A percentile compares a stretch with the other conserved stretches of the same genome.
Evolutionary conservation across 2,113 vertebrate species (phyloP).

Genomic region (Penelope pileata): DNA sequence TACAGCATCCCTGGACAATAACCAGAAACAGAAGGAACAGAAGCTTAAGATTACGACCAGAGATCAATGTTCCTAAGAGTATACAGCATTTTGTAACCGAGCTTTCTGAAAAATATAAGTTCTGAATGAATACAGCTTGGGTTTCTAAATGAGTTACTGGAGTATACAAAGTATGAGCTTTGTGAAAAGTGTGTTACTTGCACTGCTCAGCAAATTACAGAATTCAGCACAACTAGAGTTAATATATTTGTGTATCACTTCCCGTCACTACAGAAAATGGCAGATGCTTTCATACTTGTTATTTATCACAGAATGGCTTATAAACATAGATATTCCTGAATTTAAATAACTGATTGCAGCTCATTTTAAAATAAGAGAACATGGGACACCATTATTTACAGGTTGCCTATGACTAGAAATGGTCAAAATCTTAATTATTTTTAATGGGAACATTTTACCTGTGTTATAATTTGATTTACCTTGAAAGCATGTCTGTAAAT

Average conservation of each 20-base stretch:
- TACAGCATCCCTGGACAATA: not conserved
- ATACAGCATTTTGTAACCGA: not conserved
- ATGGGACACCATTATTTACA: not conserved
- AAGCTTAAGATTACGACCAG: not conserved
- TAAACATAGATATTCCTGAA: not conserved
- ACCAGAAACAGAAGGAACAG: not conserved
- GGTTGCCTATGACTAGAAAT: not conserved
- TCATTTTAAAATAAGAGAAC: not conserved
- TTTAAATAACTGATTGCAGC: not conserved
- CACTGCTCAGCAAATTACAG: not conserved
- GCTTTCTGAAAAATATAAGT: not conserved
- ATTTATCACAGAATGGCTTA: no score
- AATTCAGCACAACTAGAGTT: not conserved
- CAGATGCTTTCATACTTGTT: not conserved
- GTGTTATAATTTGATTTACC: not conserved
- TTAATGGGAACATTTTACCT: not conserved
- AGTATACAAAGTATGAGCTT: not conserved
- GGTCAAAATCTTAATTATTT: not conserved
- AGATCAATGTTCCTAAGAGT: not conserved
- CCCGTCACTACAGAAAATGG: not conserved
- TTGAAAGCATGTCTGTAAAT: not conserved
- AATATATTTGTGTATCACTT: not conserved
- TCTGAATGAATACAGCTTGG: not conserved
- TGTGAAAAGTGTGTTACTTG: not conserved
- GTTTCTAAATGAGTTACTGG: not conserved